Percentiles rank a stretch among this genome's conserved stretches.
phyloP scores from a whole-genome alignment of 2,888 invertebrate species.

The Schrankia costaestrigalis region DNA sequence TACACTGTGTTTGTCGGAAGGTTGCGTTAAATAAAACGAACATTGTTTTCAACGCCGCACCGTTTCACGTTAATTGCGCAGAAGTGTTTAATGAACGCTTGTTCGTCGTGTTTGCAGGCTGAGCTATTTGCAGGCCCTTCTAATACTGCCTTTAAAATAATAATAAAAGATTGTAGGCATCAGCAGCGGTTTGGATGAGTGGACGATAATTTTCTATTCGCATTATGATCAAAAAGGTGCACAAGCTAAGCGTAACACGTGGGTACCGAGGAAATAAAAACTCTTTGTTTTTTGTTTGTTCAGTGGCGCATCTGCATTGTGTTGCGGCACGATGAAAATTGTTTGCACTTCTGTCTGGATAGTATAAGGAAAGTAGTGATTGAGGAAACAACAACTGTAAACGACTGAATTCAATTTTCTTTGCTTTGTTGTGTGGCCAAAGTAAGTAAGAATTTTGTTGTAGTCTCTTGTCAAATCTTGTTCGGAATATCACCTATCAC shows the following conservation, averaged over 20 bases:
- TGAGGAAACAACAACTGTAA: too few relatives aligned
- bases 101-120: slow-evolving; percentile 49
- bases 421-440: too few relatives aligned
- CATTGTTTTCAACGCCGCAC: slow-evolving; percentile 50
- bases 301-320: slow-evolving; percentile 5
- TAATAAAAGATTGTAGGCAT: slow-evolving; percentile 18
- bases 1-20: slow-evolving; percentile 25
- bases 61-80: slow-evolving; percentile 41
- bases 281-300: slow-evolving; percentile 13
- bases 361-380: too few relatives aligned
- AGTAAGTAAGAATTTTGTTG: too few relatives aligned
- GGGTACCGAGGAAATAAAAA: slow-evolving; percentile 12
- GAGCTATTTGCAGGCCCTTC: slow-evolving; percentile 41
- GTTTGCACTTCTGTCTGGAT: too few relatives aligned
- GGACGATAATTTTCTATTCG: slow-evolving; percentile 23
- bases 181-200: slow-evolving; percentile 22
- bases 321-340: neutral
- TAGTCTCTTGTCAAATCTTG: too few relatives aligned
- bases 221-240: slow-evolving; percentile 17
- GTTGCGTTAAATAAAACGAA: slow-evolving; percentile 46
- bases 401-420: too few relatives aligned
- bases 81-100: slow-evolving; percentile 52
- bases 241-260: slow-evolving; percentile 2
- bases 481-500: too few relatives aligned
- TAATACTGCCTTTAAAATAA: slow-evolving; percentile 31